Evolutionary conservation across 2,888 invertebrate species (phyloP), one percentile per base, ranked within the genome.

Genomic region (Mythimna ferrago): DNA sequence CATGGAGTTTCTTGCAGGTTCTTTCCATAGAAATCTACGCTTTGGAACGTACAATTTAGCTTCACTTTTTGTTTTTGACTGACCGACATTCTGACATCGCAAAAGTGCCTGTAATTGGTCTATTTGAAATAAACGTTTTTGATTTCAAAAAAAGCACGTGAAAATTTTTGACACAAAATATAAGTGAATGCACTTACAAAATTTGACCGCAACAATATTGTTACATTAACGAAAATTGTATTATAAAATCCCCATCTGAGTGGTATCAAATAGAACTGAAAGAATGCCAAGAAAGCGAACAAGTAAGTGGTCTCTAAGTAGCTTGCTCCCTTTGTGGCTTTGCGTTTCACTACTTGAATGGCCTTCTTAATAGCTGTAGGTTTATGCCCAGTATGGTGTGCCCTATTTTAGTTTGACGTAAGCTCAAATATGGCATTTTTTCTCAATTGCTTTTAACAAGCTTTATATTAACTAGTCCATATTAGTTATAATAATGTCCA

Each of bases 271-370:
- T 85, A 84, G 85, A 86, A 83, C 90, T 92, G 90, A 90, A 90
- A 91, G 91, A 89, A 90, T 88, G 92, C 92, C 92, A 92, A 91
- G 92, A 92, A 92, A 91, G 89, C 86, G 89, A 89, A 85, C 87
- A 86, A 85, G 89, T 88, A 88, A 92, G 92, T 92, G 91, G 89
- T 85, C 80, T 80, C 81, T 87, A 87, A 92, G 91, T 89, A 88
- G 88, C 87, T 84, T 88, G 89, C 89, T 91, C 89, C 89, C 92
- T 92, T 92, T 92, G 92, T 91, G 89, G 89, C 88, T 85, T 83
- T 91, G 89, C 89, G 88, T 90, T 89, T 86, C 88, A 87, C 89
- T 89, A 88, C 89, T 89, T 88, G 86, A 90, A 89, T 90, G 88
- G 87, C 88, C 91, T 87, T 85, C 89, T 90, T 89, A 90, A 89